phyloP scores from a whole-genome alignment of 1,140 invertebrate genomes.

The Ceratina calcarata region DNA sequence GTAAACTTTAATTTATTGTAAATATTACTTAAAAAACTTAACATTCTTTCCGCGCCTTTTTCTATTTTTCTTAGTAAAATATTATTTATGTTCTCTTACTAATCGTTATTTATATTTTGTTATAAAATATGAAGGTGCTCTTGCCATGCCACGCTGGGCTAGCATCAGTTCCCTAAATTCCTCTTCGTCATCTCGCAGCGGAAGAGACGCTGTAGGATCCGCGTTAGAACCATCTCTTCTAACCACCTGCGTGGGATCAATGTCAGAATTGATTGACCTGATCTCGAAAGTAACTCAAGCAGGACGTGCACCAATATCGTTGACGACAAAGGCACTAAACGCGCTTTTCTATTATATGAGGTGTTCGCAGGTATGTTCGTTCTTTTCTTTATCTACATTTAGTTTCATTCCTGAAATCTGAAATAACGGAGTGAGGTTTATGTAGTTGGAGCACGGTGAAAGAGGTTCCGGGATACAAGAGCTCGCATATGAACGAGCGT shows the following conservation, averaged over 20 bases:
- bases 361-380: constrained; percentile 87
- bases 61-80: too few relatives aligned
- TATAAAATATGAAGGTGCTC: constrained; percentile 82
- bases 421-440: background rate
- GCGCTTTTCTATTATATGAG: constrained; percentile 95
- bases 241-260: constrained; percentile 93
- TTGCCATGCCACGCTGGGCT: constrained; percentile 92
- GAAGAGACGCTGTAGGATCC: constrained; percentile 73
- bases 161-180: constrained; percentile 87
- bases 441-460: constrained; percentile 84
- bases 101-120: too few relatives aligned
- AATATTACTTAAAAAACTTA: background rate
- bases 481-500: constrained; percentile 91
- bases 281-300: constrained; percentile 80
- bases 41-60: too few relatives aligned
- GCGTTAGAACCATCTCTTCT: constrained; percentile 87
- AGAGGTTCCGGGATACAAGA: constrained; percentile 84
- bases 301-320: constrained; percentile 75
- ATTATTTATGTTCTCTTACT: too few relatives aligned
- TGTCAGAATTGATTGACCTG: constrained; percentile 88
- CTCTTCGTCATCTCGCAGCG: constrained; percentile 73
- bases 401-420: background rate
- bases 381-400: background rate
- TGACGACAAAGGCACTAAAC: constrained; percentile 86
- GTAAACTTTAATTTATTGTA: background rate